Evolutionary conservation across 2,797 vertebrate species (phyloP).

Genomic region (Odontamblyopus lacepedii): DNA sequence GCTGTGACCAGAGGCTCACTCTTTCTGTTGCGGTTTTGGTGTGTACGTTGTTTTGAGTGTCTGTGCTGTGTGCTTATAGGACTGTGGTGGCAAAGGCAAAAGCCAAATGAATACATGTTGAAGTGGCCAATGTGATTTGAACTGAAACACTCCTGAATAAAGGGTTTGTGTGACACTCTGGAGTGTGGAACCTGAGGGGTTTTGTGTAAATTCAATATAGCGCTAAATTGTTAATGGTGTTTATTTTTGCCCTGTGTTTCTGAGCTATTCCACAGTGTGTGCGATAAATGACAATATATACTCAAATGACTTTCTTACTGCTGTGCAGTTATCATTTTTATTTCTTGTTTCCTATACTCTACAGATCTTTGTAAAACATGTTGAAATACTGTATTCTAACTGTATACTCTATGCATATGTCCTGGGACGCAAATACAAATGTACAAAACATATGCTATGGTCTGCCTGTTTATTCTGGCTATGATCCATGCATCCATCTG

Average conservation of each 20-base stretch:
- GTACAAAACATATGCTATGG: constrained; percentile 71
- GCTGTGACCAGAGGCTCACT: constrained; percentile 74
- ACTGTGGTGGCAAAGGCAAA: constrained; percentile 67
- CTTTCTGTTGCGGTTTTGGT: constrained; percentile 69
- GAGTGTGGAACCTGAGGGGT: constrained; percentile 65
- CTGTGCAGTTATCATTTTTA: constrained; percentile 86
- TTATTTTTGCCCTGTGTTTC: constrained; percentile 72
- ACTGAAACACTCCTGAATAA: constrained; percentile 42
- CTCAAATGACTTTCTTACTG: constrained; percentile 84
- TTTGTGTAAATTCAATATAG: constrained; percentile 75
- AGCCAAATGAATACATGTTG: constrained; percentile 67
- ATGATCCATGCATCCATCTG: neutral
- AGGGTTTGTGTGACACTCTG: constrained; percentile 54
- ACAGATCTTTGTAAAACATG: constrained; percentile 82
- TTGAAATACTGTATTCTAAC: constrained; percentile 82
- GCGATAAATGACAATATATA: constrained; percentile 81
- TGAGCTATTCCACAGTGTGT: constrained; percentile 77
- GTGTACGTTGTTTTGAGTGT: constrained; percentile 75
- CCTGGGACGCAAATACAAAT: constrained; percentile 61
- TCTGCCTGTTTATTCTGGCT: constrained; percentile 57
- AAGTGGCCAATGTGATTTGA: constrained; percentile 69
- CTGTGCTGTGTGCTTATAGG: constrained; percentile 78
- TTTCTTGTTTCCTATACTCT: constrained; percentile 80
- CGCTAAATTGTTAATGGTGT: constrained; percentile 74
- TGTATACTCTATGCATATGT: constrained; percentile 83